Conservation (phyloP, 2,888 invertebrate species). For the Eupelmus urozonus region DNA sequence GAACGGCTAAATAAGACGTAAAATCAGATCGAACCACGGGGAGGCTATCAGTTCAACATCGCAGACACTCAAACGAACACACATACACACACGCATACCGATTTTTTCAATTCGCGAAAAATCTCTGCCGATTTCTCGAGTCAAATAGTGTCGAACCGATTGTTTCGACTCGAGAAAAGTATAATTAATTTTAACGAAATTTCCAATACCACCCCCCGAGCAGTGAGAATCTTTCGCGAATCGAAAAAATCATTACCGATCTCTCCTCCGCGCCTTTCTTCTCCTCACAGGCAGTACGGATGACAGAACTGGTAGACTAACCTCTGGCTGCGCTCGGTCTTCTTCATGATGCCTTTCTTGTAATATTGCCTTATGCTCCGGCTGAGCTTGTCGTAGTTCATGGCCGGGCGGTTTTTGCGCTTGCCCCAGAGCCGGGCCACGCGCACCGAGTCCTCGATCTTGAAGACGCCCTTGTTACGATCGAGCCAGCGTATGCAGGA, state of each 20-base stretch:
- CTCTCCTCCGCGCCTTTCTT: background rate
- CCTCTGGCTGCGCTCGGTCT: conserved; percentile 97
- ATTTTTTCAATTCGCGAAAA: conserved; percentile 22
- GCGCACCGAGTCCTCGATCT: conserved; percentile 98
- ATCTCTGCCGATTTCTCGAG: background rate
- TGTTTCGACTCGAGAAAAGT: background rate
- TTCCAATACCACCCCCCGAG: background rate
- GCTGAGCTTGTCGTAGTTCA: conserved; percentile 99
- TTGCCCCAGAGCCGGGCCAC: conserved; percentile 99
- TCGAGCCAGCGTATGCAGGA: conserved; percentile 99
- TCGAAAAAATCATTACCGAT: background rate
- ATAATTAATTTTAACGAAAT: background rate
- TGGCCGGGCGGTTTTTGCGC: conserved; percentile 97
- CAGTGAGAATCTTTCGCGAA: background rate
- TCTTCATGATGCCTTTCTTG: conserved; percentile 99
- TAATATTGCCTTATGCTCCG: conserved; percentile 99
- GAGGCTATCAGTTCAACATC: background rate
- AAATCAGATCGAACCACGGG: conserved; percentile 5
- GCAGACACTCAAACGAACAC: too few species aligned
- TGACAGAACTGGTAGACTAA: conserved; percentile 99
- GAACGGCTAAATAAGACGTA: background rate
- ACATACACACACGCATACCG: background rate
- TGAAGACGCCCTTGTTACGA: conserved; percentile 95
- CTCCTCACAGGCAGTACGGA: conserved; percentile 81
- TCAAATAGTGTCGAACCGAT: too few species aligned